Evolutionary conservation across 2,797 vertebrate genomes (phyloP).

Genomic region (Melanotaenia trifasciata): DNA sequence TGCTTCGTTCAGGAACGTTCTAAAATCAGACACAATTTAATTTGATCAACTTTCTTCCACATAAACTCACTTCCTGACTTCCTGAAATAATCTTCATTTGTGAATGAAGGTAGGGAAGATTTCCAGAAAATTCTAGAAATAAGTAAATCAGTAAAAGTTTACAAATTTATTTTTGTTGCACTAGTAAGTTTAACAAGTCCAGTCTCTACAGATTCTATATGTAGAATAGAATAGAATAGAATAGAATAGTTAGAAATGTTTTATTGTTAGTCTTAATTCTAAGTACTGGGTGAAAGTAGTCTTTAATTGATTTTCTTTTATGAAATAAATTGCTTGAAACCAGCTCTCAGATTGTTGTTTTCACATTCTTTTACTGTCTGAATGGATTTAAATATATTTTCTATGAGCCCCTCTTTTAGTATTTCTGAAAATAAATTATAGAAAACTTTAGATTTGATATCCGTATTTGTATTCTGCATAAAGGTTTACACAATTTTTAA

Average conservation of each 20-base stretch:
- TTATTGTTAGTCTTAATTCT: neutral
- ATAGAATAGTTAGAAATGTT: too few relatives aligned
- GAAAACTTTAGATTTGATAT: neutral
- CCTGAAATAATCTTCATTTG: neutral
- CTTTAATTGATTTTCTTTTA: conserved; percentile 1
- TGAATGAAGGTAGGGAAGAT: neutral
- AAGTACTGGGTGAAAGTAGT: neutral
- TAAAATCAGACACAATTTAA: neutral
- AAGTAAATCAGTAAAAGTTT: too few relatives aligned
- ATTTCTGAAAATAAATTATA: too few relatives aligned
- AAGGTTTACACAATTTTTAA: neutral
- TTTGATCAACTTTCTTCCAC: neutral
- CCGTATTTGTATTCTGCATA: neutral
- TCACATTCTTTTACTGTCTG: neutral
- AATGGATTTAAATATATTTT: neutral
- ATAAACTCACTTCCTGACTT: neutral
- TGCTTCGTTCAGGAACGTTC: too few relatives aligned
- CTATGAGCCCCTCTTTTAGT: neutral
- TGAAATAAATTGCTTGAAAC: neutral
- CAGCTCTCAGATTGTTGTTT: neutral
- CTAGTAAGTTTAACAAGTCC: conserved; percentile 1
- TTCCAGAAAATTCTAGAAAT: conserved; percentile 5
- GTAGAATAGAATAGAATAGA: too few relatives aligned
- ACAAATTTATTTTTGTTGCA: too few relatives aligned
- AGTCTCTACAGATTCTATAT: neutral